Evolutionary conservation across 2,797 vertebrate genomes (phyloP).

Genomic region (Schizopygopsis pylzovi): DNA sequence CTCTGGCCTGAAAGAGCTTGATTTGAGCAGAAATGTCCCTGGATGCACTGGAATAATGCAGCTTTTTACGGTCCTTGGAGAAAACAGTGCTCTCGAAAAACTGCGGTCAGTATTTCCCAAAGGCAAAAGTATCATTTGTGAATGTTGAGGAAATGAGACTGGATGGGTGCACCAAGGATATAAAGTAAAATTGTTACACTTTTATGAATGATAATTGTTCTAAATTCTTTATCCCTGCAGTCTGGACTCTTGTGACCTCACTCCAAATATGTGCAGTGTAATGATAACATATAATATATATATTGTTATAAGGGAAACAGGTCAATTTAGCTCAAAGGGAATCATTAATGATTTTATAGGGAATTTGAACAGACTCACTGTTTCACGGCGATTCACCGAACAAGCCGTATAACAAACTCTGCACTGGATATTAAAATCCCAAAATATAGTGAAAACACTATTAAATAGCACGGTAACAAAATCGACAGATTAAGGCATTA

Average conservation of each 20-base stretch:
- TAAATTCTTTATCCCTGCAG: constrained; percentile 4
- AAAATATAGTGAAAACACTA: no score
- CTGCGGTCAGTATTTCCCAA: constrained; percentile 39
- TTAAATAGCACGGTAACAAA: no score
- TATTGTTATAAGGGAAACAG: no score
- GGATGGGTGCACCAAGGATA: background rate
- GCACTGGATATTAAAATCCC: no score
- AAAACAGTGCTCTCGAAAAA: constrained; percentile 13
- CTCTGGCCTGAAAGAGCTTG: constrained; percentile 44
- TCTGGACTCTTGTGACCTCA: constrained; percentile 40
- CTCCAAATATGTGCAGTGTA: constrained; percentile 39
- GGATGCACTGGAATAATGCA: constrained; percentile 21
- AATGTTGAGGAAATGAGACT: background rate
- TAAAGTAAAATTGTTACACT: background rate
- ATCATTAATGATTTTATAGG: no score
- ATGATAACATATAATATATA: no score
- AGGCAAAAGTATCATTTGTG: background rate
- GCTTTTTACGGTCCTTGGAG: constrained; percentile 27
- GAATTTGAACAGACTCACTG: no score
- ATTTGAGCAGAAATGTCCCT: constrained; percentile 47
- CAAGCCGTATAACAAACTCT: no score
- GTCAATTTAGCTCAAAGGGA: no score
- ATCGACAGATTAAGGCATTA: no score
- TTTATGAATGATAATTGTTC: background rate
- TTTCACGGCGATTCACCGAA: no score